Evolutionary conservation across 2,113 vertebrate genomes (phyloP).

Genomic region (Neomonachus schauinslandi): DNA sequence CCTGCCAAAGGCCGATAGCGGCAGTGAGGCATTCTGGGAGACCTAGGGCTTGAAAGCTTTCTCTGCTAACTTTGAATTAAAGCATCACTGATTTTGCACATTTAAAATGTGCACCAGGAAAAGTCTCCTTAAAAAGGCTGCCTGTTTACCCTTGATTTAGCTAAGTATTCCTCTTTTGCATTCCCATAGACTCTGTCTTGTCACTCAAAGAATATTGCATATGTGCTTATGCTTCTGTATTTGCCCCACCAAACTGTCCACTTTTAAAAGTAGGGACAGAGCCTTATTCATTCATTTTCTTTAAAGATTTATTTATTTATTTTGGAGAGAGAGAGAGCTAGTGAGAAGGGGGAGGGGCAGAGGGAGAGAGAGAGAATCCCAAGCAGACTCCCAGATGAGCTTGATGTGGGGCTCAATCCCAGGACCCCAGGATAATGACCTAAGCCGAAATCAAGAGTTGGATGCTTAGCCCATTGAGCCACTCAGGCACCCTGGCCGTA

Average conservation of each 20-base stretch:
- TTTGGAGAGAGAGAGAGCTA: not conserved
- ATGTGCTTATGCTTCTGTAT: not conserved
- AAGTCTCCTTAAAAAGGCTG: not conserved
- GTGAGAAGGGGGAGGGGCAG: not conserved
- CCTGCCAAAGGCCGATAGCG: rapidly evolving
- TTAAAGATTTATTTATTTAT: not conserved
- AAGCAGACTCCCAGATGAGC: not conserved
- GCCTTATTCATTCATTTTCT: not conserved
- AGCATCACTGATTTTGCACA: not conserved
- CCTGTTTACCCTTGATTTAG: not conserved
- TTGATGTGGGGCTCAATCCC: not conserved
- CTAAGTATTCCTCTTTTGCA: not conserved
- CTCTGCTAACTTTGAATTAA: not conserved
- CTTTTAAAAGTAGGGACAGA: not conserved
- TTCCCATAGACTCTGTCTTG: not conserved
- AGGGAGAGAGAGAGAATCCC: not conserved
- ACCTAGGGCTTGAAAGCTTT: not conserved
- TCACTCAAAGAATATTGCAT: not conserved
- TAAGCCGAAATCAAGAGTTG: not conserved
- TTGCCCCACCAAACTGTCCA: not conserved
- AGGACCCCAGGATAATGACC: not conserved
- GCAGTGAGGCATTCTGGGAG: not conserved
- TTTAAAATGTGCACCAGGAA: constrained; percentile 41
- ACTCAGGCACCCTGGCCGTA: not conserved
- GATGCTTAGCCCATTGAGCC: not conserved